Evolutionary conservation across 2,113 vertebrate genomes (phyloP), one percentile per base, ranked within the genome.

Genomic region (Ptilonorhynchus violaceus): DNA sequence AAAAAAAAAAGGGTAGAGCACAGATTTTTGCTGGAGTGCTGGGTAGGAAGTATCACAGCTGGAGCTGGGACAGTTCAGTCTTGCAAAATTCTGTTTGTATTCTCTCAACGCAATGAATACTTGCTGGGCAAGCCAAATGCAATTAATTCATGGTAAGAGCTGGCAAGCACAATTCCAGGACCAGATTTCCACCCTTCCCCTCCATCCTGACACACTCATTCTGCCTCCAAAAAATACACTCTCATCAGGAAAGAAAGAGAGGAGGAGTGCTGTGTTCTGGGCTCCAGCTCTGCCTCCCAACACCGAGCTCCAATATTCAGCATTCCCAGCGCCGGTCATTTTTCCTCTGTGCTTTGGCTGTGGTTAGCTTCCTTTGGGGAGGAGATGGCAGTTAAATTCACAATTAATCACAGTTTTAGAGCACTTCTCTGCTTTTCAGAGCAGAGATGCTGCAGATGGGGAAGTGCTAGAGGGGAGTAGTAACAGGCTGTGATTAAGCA

Each of bases 1-100:
- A 19, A 42, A 66, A 35, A 52, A 27, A 10, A 28, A 13, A 10
- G 19, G 39, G 35, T 20, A 91, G n/a, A 87, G 15, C 60, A 55
- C 11, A 27, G 17, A 5, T 35, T 78, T 88, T 78, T 86, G 23
- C 52, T 92, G 64, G 64, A 92, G n/a, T 49, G 33, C 35, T 68
- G 33, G 53, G 47, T 95, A 94, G 84, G 93, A 96, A 85, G 81
- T 18, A 30, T 82, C 85, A 82, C 96, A 96, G 94, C 94, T 97
- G 94, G 93, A 94, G 84, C 66, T 85, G 80, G 87, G 44, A 89
- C 27, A 82, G 74, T 37, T 93, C 87, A 82, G 69, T 88, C 94
- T 97, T 94, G 81, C 94, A 96, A 96, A 87, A 97, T 67, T 83
- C 59, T 95, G 77, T 95, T 93, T 96, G 87, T 92, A 70, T 94